A percentile compares a stretch with the other conserved stretches of the same genome.
phyloP scores from a whole-genome alignment of 2,113 vertebrate species.

The Halichoeres trimaculatus region DNA sequence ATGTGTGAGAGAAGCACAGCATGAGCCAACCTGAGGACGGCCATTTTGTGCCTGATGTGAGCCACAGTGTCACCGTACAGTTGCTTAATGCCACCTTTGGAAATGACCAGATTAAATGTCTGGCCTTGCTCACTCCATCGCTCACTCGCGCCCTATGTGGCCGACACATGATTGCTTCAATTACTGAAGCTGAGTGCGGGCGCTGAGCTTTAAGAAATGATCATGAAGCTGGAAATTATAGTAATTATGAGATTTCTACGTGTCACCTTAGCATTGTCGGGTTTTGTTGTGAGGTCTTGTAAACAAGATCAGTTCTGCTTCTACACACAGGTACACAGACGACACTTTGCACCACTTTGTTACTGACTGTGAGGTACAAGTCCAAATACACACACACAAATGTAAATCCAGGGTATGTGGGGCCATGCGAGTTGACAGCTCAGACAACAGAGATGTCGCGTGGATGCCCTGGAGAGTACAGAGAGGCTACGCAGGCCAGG shows the following conservation, averaged over 20 bases:
- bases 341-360: constrained; percentile 25
- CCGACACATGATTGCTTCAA: constrained; percentile 40
- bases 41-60: constrained; percentile 79
- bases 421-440: constrained; percentile 69
- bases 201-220: constrained; percentile 13
- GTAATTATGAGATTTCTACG: constrained; percentile 7
- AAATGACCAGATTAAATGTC: constrained; percentile 66
- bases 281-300: constrained; percentile 29
- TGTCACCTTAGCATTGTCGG: constrained; percentile 7
- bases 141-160: constrained; percentile 29
- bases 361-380: constrained; percentile 16
- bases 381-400: constrained; percentile 26
- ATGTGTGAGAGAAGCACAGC: constrained; percentile 76
- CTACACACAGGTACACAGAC: constrained; percentile 5
- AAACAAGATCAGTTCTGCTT: constrained; percentile 23
- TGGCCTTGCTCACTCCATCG: constrained; percentile 21
- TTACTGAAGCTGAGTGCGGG: constrained; percentile 23
- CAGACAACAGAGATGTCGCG: constrained; percentile 74
- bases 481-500: constrained; percentile 61
- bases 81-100: constrained; percentile 52
- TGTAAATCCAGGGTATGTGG: constrained; percentile 32
- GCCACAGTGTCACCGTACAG: constrained; percentile 52
- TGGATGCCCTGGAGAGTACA: constrained; percentile 64
- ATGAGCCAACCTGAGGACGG: constrained; percentile 73
- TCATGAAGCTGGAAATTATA: constrained; percentile 31